Percentiles rank a stretch among this genome's conserved stretches.
These are phyloP conservation scores for Hetaerina titia DNA, from an alignment of 2,888 invertebrate genomes.

Conservation along the genomic window DNA sequence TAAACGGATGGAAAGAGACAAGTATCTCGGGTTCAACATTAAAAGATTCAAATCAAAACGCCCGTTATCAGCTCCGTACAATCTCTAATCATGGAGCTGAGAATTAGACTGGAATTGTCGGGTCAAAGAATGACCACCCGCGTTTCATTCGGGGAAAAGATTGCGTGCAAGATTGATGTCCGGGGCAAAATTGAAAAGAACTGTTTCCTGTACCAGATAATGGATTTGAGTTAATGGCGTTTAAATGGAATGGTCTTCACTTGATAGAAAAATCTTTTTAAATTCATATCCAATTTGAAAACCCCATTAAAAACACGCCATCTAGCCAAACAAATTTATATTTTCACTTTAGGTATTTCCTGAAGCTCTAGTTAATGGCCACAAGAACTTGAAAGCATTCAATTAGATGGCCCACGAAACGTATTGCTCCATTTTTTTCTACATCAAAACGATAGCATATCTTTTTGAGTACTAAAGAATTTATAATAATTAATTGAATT, in stretches of 20 bases:
- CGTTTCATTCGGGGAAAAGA: background rate
- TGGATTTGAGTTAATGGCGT: background rate
- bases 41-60: background rate
- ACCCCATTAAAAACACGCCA: background rate
- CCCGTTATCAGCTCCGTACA: background rate
- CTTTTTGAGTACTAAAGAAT: no score
- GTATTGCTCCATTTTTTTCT: no score
- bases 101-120: background rate
- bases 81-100: background rate
- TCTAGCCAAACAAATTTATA: background rate
- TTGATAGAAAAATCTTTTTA: background rate
- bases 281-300: background rate
- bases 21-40: background rate
- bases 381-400: background rate
- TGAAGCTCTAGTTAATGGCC: background rate
- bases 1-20: background rate
- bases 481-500: no score
- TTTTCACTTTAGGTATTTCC: background rate
- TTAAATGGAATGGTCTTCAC: background rate
- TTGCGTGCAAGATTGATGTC: background rate
- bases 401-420: no score
- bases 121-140: background rate
- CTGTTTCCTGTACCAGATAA: background rate
- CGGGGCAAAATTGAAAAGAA: background rate
- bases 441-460: no score